Evolutionary conservation across 2,888 invertebrate species (phyloP).

Genomic region (Agonum fuliginosum): DNA sequence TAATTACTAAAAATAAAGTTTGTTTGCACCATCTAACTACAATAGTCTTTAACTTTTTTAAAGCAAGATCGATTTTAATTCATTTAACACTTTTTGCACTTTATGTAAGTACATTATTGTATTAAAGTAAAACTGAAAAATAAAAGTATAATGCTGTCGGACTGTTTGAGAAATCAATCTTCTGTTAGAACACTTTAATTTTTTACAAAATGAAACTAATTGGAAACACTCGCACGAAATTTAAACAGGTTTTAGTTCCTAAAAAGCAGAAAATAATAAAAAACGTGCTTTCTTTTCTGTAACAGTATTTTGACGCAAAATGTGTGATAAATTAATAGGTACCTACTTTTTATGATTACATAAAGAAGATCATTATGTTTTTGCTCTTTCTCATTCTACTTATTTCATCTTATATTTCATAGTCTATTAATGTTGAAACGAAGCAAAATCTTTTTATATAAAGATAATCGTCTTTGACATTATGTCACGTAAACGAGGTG

Average conservation of each 20-base stretch:
- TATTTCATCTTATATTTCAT: background rate
- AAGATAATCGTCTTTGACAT: constrained; percentile 15
- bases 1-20: background rate
- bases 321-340: background rate
- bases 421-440: background rate
- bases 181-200: background rate
- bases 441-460: background rate
- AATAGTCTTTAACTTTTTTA: background rate
- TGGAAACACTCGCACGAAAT: background rate
- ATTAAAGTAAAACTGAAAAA: background rate
- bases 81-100: background rate
- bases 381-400: too few species aligned
- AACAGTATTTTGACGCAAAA: background rate
- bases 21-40: background rate
- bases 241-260: background rate
- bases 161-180: background rate
- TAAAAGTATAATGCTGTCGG: background rate
- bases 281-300: background rate
- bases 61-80: background rate
- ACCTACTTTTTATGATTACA: background rate
- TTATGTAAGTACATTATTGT: background rate
- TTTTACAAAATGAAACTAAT: background rate
- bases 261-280: background rate
- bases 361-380: background rate
- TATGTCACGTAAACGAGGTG: background rate